Base-by-base conservation (phyloP, 2,113 vertebrate genomes). In the Lophochroa leadbeateri region DNA sequence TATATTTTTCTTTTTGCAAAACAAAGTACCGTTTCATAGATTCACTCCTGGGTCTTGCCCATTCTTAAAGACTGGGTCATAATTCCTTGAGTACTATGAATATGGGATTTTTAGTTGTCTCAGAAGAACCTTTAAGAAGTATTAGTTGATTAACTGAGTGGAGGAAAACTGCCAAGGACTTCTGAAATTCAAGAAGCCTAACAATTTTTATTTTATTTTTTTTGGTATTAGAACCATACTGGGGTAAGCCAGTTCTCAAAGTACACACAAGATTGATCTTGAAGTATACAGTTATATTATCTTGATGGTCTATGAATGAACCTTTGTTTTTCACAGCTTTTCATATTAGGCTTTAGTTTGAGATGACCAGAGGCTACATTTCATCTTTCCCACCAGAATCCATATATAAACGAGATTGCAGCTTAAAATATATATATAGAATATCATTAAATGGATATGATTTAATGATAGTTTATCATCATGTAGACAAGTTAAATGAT, bases 141-240 rank as follows among this genome's bases (percentile, higher is more conserved):
- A 94, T 86, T 96, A 75, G 33, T 95, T 97, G 93, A 96, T 96
- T 92, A 97, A 96, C 80, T 97, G 88, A 79, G 55, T 81, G 96
- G 57, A 89, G 71, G 55, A 96, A 82, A 96, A 65, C 80, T 86
- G 89, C 95, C 82, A 92, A 86, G 92, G 57, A 80, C 71, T 84
- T 97, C 14, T 4, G 67, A 92, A 97, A 96, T 77, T 88, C 82
- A 97, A 96, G 96, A 96, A 95, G 61, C 35, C 44, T 68, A 82
- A 69, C 44, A 53, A 49, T 17, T 39, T 57, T 15, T 76, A 16
- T 82, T 90, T 78, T 61, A 90, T 92, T 83, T 47, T 94, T 18
- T 63, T 35, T 37, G 24, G 8, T 43, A 71, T 61, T 76, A 63
- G 69, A 95, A 57, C 70, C 5, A 3, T 12, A 69, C 5, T 91